Evolutionary conservation across 2,888 invertebrate genomes (phyloP), one percentile per base, ranked within the genome.

Genomic region (Zhuqinia jingwanae): DNA sequence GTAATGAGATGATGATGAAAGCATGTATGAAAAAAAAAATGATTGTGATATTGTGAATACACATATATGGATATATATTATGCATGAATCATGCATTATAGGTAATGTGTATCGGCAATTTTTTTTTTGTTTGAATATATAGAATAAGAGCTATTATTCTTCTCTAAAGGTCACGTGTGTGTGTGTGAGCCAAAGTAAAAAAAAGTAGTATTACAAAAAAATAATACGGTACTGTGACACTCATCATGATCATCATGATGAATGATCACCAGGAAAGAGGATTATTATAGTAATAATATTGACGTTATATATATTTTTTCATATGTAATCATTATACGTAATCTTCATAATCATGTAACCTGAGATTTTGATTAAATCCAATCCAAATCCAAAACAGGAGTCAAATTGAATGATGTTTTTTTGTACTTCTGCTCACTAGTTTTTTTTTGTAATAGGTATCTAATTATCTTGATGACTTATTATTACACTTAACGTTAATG

Each of bases 101-200:
- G n/a, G n/a, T n/a, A n/a, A n/a, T n/a, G n/a, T n/a, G n/a, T n/a
- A n/a, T n/a, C n/a, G n/a, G n/a, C n/a, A n/a, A n/a, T n/a, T n/a
- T n/a, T n/a, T n/a, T 20, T 36, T 42, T 17, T 42, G 20, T 5
- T 30, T 45, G 80, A 22, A 45, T 27, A 70, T 22, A 25, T 63
- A 50, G 56, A n/a, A n/a, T n/a, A n/a, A 17, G 47, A 73, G 56
- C 20, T 70, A 70, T 75, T 70, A 50, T 53, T 15, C 27, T 60
- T 17, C 36, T 84, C 50, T 84, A 84, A 84, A 84, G 84, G 84
- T 84, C 84, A 84, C 84, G 84, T 84, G 84, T 78, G 68, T 50
- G 60, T 73, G 60, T 73, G 56, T 80, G 63, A 47, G 25, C n/a
- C 20, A 22, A 56, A 27, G 17, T n/a, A 13, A 47, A 58, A 60